These are phyloP conservation scores for Coptodon rendalli DNA, from an alignment of 2,113 vertebrate species.

Conservation along the genomic window DNA sequence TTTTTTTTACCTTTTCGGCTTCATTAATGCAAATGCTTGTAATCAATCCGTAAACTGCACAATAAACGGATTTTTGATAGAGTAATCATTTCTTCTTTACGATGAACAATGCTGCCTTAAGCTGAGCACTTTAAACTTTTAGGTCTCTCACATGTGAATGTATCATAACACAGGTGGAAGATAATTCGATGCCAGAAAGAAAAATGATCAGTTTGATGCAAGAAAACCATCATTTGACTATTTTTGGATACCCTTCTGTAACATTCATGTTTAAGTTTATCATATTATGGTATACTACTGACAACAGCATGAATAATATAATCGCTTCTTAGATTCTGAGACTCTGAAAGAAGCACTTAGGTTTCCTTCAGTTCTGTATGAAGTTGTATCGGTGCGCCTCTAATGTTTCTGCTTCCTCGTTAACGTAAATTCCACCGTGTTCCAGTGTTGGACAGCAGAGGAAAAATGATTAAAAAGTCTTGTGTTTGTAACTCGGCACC, in stretches of 20 bases:
- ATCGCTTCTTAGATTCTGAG: background rate
- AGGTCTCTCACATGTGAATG: background rate
- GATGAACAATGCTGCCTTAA: background rate
- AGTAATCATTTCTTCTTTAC: background rate
- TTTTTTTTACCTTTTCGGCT: background rate
- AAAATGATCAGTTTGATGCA: background rate
- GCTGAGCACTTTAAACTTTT: background rate
- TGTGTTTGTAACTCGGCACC: conserved; percentile 46
- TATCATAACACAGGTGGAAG: background rate
- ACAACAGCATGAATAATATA: background rate
- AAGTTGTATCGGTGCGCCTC: background rate
- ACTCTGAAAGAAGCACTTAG: background rate
- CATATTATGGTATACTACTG: background rate
- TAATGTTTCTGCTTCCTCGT: background rate
- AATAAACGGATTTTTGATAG: accelerated
- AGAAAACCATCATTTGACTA: background rate
- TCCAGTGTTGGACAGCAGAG: conserved; percentile 5
- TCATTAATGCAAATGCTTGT: background rate
- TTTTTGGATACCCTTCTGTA: background rate
- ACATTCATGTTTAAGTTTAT: background rate
- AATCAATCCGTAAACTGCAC: background rate
- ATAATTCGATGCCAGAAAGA: background rate
- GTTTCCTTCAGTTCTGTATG: background rate
- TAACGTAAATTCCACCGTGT: background rate
- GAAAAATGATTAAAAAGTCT: conserved; percentile 11